Evolutionary conservation across 37 sponge, comb jelly and placozoan species (phyloP).

Genomic region (Amphimedon queenslandica): DNA sequence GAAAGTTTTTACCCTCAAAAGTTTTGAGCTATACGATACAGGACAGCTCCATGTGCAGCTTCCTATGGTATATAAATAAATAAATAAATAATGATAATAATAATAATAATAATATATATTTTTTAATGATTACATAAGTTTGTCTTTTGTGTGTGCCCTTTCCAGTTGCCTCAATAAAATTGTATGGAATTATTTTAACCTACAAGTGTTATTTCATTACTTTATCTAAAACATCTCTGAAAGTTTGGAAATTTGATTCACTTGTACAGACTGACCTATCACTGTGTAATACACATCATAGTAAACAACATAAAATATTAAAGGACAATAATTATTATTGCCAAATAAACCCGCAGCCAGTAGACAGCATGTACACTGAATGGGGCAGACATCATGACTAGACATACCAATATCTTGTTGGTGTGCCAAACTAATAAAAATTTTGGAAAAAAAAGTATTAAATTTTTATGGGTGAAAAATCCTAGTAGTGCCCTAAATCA

Average conservation of each 20-base stretch:
- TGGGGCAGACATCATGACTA: too few species aligned
- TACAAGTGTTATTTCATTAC: slow-evolving; percentile 10
- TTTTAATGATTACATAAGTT: neutral
- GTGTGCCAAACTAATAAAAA: too few species aligned
- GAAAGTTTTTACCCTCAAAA: too few species aligned
- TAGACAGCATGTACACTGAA: too few species aligned
- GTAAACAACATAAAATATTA: neutral
- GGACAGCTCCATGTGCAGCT: slow-evolving; percentile 64
- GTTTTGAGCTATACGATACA: slow-evolving; percentile 82
- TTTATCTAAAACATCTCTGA: slow-evolving; percentile 54
- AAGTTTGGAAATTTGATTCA: slow-evolving; percentile 60
- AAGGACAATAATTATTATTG: too few species aligned
- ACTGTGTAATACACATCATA: slow-evolving; percentile 20
- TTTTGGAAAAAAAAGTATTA: too few species aligned
- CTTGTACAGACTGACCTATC: slow-evolving; percentile 39
- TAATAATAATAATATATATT: neutral
- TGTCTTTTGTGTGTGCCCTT: slow-evolving; percentile 3
- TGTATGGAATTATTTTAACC: neutral
- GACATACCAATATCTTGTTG: too few species aligned
- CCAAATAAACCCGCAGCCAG: too few species aligned
- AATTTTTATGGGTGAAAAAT: too few species aligned
- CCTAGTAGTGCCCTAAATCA: too few species aligned
- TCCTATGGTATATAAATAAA: neutral
- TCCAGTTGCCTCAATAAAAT: slow-evolving; percentile 56
- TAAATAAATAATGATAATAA: neutral